Base-by-base conservation (phyloP, 2,888 invertebrate species). In the Drosophila prostipennis region DNA sequence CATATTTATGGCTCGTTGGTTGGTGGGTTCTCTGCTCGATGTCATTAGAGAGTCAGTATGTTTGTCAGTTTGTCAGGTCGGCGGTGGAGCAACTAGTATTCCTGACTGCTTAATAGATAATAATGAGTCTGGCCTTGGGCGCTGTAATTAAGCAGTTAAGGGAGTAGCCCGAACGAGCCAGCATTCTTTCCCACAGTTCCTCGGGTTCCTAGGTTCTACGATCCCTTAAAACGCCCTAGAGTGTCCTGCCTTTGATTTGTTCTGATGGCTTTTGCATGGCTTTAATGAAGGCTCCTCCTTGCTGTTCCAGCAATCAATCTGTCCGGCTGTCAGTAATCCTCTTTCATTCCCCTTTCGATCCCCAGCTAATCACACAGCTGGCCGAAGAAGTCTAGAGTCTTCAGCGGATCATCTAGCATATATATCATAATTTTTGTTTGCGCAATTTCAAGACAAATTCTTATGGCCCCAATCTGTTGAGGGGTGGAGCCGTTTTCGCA, bases 71-170 rank as follows among this genome's bases (percentile, higher is more conserved):
- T 8, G 65, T 61, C 75, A 48, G 74, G 72, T 45, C 39, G 16
- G 51, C 26, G 26, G 26, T 34, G 37, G 46, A 67, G 14, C 78
- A 29, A 29, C 45, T 36, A 37, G 37, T 76, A 74, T 56, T 71
- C 79, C 80, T 79, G 82, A 78, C 83, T 84, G 65, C 74, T 81
- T 88, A 86, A 87, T 86, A 86, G 88, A 88, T 88, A 87, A 86
- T 86, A 86, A 86, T 88, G 86, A 86, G 69, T 72, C 53, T 65
- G 75, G 80, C 86, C 81, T 76, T 78, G 74, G 77, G 85, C 87
- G 75, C 75, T 87, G 85, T 87, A 87, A 87, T 87, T 87, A 87
- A 89, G 89, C 85, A 87, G 89, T 89, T 89, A 81, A 87, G 81
- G 80, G 85, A 65, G 72, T 59, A 71, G 74, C 19, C 19, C 19